Conservation (phyloP, 2,888 invertebrate genomes). For the Phlogophora meticulosa region DNA sequence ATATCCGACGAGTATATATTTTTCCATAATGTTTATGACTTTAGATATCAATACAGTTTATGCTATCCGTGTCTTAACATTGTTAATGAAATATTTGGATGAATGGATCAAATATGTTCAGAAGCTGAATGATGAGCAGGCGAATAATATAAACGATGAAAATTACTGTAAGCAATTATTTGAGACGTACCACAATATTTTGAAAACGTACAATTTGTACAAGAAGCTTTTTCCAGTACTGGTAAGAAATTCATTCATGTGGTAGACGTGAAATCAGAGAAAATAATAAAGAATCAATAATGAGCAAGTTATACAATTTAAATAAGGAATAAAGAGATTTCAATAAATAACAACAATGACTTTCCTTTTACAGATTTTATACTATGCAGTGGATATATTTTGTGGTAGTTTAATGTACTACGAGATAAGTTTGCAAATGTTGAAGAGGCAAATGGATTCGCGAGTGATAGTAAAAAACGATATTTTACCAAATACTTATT, state of each 20-base stretch:
- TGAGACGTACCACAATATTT: slow-evolving; percentile 20
- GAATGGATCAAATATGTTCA: slow-evolving; percentile 10
- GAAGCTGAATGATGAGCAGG: not conserved
- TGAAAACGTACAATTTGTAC: slow-evolving; percentile 14
- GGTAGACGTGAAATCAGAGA: too few species aligned
- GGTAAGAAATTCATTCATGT: slow-evolving; percentile 24
- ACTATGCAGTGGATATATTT: not conserved
- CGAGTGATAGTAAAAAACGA: too few species aligned
- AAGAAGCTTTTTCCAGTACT: slow-evolving; percentile 8
- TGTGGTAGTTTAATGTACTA: not conserved
- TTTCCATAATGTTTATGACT: not conserved
- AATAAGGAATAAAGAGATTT: too few species aligned
- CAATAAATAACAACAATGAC: too few species aligned
- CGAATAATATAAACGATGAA: not conserved
- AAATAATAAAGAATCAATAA: too few species aligned
- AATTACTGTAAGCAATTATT: slow-evolving; percentile 5
- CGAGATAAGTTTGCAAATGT: not conserved
- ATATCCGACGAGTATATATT: not conserved
- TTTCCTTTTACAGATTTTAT: not conserved
- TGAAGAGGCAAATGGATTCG: not conserved
- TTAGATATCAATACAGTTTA: slow-evolving; percentile 25
- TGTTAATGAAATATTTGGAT: slow-evolving; percentile 17
- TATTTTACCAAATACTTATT: too few species aligned
- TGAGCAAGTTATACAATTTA: too few species aligned
- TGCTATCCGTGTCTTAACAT: slow-evolving; percentile 11